These are phyloP conservation scores for Hypselothyrea guttata DNA, from an alignment of 2,888 invertebrate species.

Conservation along the genomic window DNA sequence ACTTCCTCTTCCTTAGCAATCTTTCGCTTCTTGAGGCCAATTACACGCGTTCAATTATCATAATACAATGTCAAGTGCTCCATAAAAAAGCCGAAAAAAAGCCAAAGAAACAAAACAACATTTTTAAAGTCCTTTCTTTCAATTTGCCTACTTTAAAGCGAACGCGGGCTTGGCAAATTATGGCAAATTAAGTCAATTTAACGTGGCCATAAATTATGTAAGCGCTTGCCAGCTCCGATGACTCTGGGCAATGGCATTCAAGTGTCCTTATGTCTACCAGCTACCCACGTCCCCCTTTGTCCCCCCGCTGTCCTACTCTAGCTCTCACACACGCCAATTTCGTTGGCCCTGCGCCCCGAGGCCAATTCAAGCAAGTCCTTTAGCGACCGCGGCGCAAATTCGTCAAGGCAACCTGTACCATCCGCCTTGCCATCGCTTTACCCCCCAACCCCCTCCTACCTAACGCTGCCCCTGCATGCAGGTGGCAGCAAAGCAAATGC, in stretches of 20 bases:
- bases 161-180: slow-evolving; percentile 51
- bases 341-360: slow-evolving; percentile 58
- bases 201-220: slow-evolving; percentile 70
- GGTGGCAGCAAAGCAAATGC: slow-evolving; percentile 63
- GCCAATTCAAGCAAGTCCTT: slow-evolving; percentile 34
- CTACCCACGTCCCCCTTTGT: background rate
- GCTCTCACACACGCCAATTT: slow-evolving; percentile 62
- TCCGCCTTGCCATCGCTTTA: background rate
- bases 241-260: slow-evolving; percentile 27
- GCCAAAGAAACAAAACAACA: slow-evolving; percentile 2
- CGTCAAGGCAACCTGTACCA: slow-evolving; percentile 66
- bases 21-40: slow-evolving; percentile 69
- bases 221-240: slow-evolving; percentile 23
- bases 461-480: background rate
- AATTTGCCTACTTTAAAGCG: slow-evolving; percentile 61
- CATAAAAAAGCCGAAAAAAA: slow-evolving; percentile 6
- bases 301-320: background rate
- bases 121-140: slow-evolving; percentile 48
- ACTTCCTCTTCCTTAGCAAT: background rate
- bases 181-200: slow-evolving; percentile 74
- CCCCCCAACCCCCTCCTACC: background rate
- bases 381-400: slow-evolving; percentile 64
- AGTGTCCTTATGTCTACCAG: slow-evolving; percentile 46
- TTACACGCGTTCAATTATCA: slow-evolving; percentile 79
- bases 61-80: slow-evolving; percentile 68